A percentile compares a stretch with the other conserved stretches of the same genome.
These are phyloP conservation scores for Troglohyphantes excavatus DNA, from an alignment of 2,888 invertebrate genomes.

Conservation along the genomic window DNA sequence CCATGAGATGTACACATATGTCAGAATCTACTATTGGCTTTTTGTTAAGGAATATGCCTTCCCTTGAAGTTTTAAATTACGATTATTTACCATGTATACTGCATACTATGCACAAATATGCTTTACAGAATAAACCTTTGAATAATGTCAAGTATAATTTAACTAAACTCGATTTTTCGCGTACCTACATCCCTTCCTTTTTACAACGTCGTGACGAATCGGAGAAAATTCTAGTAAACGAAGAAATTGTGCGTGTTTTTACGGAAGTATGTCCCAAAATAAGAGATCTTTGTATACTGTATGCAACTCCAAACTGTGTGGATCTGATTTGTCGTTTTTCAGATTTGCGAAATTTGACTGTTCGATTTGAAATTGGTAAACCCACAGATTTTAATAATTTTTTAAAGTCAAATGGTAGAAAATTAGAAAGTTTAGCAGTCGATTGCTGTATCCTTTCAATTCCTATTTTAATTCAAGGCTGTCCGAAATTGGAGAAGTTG, in stretches of 20 bases:
- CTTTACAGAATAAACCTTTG: neutral
- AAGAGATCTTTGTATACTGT: neutral
- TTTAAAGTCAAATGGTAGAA: too few relatives aligned
- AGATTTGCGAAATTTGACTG: neutral
- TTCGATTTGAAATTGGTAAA: neutral
- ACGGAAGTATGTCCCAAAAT: neutral
- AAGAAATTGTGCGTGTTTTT: neutral
- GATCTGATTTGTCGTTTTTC: neutral
- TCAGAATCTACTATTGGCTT: neutral
- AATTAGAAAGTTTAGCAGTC: too few relatives aligned
- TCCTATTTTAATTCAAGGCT: neutral
- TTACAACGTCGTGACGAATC: too few relatives aligned
- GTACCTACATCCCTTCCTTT: too few relatives aligned
- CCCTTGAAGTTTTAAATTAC: neutral
- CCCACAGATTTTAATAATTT: too few relatives aligned
- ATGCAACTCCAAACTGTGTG: neutral
- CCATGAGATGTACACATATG: neutral
- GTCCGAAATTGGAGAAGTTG: neutral
- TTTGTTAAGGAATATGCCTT: constrained; percentile 27
- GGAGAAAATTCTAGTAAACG: too few relatives aligned
- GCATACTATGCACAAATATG: constrained; percentile 10
- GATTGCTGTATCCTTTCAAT: neutral
- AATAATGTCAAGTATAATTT: constrained; percentile 26
- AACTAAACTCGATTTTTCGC: constrained; percentile 7
- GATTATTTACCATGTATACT: constrained; percentile 6